Conservation (phyloP, 2,888 invertebrate species). For the Flexamia atlantica region DNA sequence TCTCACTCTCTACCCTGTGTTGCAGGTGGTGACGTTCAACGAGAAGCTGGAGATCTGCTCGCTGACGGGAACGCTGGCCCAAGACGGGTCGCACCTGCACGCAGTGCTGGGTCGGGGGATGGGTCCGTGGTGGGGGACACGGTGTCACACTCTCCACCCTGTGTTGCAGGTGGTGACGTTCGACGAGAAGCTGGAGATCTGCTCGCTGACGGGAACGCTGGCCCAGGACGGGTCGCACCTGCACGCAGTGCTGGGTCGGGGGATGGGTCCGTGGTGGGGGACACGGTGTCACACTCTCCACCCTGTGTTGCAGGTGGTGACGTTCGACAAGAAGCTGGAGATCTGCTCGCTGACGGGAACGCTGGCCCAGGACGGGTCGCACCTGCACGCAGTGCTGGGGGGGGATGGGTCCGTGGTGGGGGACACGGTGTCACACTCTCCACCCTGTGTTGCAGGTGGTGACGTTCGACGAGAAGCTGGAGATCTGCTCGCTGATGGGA, state of each 20-base stretch:
- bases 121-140: slow-evolving; percentile 70
- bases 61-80: slow-evolving; percentile 74
- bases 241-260: slow-evolving; percentile 73
- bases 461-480: no score
- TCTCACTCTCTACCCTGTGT: neutral
- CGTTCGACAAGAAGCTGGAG: no score
- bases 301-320: no score
- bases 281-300: slow-evolving; percentile 74
- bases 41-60: slow-evolving; percentile 74
- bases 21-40: neutral
- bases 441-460: no score
- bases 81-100: slow-evolving; percentile 73
- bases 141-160: no score
- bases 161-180: slow-evolving; percentile 2
- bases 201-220: slow-evolving; percentile 74
- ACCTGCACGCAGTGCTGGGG: no score
- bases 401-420: no score
- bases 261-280: slow-evolving; percentile 74
- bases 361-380: no score
- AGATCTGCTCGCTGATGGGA: no score
- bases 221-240: slow-evolving; percentile 73
- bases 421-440: no score
- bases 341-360: no score
- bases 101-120: slow-evolving; percentile 72
- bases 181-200: slow-evolving; percentile 73